Percentiles rank a stretch among this genome's conserved stretches.
Conservation (phyloP, 1,140 invertebrate genomes). For the Nomia melanderi region DNA sequence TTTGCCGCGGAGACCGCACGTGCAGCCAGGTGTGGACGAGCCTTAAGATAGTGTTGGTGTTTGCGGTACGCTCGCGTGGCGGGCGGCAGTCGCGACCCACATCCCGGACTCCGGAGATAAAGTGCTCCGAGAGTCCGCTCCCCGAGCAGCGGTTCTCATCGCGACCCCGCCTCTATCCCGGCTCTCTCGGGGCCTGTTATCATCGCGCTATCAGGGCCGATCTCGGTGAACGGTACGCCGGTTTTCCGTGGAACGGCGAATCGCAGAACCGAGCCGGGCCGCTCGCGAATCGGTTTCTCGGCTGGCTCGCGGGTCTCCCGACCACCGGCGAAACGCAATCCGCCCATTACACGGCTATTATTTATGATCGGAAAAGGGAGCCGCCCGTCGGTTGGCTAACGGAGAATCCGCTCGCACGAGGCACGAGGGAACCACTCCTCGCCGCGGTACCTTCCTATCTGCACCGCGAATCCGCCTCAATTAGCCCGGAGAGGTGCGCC, state of each 20-base stretch:
- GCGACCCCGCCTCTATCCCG: constrained; percentile 66
- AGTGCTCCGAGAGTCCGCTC: constrained; percentile 71
- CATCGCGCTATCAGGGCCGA: constrained; percentile 11
- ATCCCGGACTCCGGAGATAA: constrained; percentile 73
- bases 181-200: constrained; percentile 2
- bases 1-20: constrained; percentile 33
- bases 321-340: not conserved
- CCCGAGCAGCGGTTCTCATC: constrained; percentile 73
- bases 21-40: constrained; percentile 63
- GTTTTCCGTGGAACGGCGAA: not conserved
- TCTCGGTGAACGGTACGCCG: not conserved
- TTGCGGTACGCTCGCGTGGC: constrained; percentile 69
- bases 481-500: not conserved
- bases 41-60: constrained; percentile 63
- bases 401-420: not conserved
- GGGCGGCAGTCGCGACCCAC: constrained; percentile 76
- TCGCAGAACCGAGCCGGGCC: not conserved
- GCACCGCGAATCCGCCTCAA: not conserved
- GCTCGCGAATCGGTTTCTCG: not conserved
- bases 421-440: not conserved
- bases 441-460: not conserved
- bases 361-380: constrained; percentile 3
- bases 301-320: too few relatives aligned
- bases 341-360: not conserved
- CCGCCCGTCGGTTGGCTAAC: not conserved